Evolutionary conservation across 1,140 invertebrate genomes (phyloP), one percentile per base, ranked within the genome.

Genomic region (Epicauta chinensis): DNA sequence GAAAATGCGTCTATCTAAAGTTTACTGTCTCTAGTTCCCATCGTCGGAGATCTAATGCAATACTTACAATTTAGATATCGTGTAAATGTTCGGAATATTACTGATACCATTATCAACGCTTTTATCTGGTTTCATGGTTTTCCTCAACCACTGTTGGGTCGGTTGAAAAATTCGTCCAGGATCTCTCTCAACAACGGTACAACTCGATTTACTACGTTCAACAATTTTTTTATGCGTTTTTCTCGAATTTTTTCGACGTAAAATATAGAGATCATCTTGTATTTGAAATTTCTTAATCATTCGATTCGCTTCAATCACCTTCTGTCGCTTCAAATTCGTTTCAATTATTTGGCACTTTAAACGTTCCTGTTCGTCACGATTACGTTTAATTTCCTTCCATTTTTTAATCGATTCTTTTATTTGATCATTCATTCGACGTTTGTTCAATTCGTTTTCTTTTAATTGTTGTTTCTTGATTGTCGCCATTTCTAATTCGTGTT

Each of bases 261-360:
- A 37, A 15, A 69, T 59, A 44, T 59, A 60, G 3, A 61, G 11
- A 36, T 61, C 54, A 43, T 69, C 67, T 56, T 67, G 60, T 12
- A 40, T 48, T 57, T 63, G 64, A 16, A 62, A 69, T 48, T 62
- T 52, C 53, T 63, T 62, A 16, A 69, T 67, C 23, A 66, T 36
- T 59, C 52, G 59, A 43, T 66, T 67, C 10, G 67, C 67, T 52
- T 34, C 12, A 12, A 47, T 13, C 32, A 7, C 11, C 10, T 11
- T 11, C 11, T 15, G n/a, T 16, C n/a, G n/a, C n/a, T n/a, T n/a
- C n/a, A n/a, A n/a, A n/a, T n/a, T n/a, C n/a, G n/a, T n/a, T n/a
- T n/a, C n/a, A n/a, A n/a, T n/a, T n/a, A n/a, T n/a, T n/a, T n/a
- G n/a, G n/a, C n/a, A n/a, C n/a, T 10, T 23, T 43, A 43, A 29